Conservation (phyloP, 37 sponge, comb jelly and placozoan species). For the Cliona cf. orientalis region DNA sequence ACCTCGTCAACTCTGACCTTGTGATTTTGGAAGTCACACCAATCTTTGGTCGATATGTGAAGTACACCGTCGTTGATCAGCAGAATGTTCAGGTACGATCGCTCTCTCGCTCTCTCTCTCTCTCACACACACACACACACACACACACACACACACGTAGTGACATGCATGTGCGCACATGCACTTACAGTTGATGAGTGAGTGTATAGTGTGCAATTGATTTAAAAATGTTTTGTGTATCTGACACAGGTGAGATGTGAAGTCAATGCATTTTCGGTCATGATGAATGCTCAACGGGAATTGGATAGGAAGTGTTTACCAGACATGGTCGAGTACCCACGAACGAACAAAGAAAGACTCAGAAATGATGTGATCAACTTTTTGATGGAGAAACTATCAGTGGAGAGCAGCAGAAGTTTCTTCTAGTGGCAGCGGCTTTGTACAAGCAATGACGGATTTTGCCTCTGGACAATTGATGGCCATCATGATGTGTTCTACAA, state of each 20-base stretch:
- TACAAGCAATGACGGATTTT: neutral
- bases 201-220: no score
- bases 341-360: neutral
- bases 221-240: neutral
- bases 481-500: slow-evolving; percentile 19
- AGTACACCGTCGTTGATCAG: neutral
- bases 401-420: no score
- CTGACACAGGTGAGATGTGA: neutral
- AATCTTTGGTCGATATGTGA: neutral
- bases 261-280: slow-evolving; percentile 7
- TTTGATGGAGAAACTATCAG: neutral
- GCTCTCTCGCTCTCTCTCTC: no score
- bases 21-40: slow-evolving; percentile 7
- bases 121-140: no score
- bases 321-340: neutral
- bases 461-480: slow-evolving; percentile 15
- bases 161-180: no score
- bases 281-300: slow-evolving; percentile 3
- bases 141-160: no score
- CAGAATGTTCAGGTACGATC: neutral
- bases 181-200: no score
- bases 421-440: no score
- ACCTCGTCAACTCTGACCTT: neutral
- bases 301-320: neutral
- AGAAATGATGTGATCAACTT: slow-evolving; percentile 16